Evolutionary conservation across 2,113 vertebrate genomes (phyloP).

Genomic region (Pluvialis apricaria): DNA sequence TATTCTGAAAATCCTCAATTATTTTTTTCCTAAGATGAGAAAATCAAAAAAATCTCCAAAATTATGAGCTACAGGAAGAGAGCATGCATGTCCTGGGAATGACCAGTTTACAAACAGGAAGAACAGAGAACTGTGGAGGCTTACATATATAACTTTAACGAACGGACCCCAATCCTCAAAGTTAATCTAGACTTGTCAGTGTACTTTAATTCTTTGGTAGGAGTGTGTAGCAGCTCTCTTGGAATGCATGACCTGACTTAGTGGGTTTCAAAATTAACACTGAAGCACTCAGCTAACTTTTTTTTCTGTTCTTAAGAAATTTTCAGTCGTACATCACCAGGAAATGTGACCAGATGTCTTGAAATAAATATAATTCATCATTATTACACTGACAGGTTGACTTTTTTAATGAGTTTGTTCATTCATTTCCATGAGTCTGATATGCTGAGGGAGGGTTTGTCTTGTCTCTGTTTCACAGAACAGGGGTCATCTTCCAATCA

Average conservation of each 20-base stretch:
- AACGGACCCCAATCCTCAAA: background rate
- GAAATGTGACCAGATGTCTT: conserved; percentile 9
- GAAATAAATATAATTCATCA: conserved; percentile 13
- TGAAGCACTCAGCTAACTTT: background rate
- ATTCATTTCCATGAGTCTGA: background rate
- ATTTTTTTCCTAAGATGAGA: background rate
- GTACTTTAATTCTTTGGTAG: background rate
- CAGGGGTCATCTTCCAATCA: background rate
- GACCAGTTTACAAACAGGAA: background rate
- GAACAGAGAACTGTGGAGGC: background rate
- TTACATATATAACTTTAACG: background rate
- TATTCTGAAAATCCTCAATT: background rate
- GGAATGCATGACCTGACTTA: background rate
- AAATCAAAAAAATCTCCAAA: background rate
- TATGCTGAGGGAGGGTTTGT: background rate
- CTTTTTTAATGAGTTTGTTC: background rate
- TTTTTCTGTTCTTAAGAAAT: background rate
- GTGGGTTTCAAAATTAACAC: background rate
- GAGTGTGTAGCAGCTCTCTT: background rate
- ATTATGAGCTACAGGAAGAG: background rate
- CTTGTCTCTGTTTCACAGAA: background rate
- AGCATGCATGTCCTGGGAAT: rapidly evolving
- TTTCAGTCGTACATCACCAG: background rate
- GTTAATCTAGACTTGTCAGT: background rate
- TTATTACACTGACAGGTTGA: background rate